phyloP scores from a whole-genome alignment of 2,888 invertebrate species.

The Rugalucina vietnamica region DNA sequence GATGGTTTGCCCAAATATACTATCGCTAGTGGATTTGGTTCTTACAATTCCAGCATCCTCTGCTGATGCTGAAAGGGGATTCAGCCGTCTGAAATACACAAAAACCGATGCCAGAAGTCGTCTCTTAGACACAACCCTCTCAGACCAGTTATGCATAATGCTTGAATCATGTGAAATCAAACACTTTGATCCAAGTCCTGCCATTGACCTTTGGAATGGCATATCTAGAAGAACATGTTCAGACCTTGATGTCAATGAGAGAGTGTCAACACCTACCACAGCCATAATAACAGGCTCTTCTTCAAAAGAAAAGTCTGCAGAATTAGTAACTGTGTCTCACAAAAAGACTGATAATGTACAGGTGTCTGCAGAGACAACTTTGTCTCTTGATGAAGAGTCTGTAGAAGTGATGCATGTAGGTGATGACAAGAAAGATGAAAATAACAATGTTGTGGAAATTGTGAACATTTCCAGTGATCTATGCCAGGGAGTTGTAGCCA shows the following conservation, averaged over 20 bases:
- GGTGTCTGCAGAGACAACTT: too few species aligned
- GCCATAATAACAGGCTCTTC: background rate
- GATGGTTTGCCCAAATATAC: background rate
- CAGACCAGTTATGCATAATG: background rate
- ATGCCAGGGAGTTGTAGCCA: background rate
- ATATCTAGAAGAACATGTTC: background rate
- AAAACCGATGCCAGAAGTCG: background rate
- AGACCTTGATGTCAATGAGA: background rate
- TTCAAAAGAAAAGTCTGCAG: background rate
- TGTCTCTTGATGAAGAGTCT: background rate
- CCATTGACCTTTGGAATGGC: background rate
- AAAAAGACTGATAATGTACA: background rate
- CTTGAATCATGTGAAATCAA: background rate
- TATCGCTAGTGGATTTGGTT: slow-evolving; percentile 10
- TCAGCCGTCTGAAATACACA: background rate
- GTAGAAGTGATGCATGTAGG: background rate
- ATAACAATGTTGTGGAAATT: background rate
- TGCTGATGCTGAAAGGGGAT: slow-evolving; percentile 27
- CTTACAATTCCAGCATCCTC: slow-evolving; percentile 29
- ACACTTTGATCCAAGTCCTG: background rate
- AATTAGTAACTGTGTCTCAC: background rate
- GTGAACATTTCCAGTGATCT: background rate
- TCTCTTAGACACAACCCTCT: background rate
- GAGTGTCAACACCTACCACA: background rate
- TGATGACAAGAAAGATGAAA: background rate